Percentiles rank a stretch among this genome's conserved stretches.
Conservation (phyloP, 2,888 invertebrate species). For the Epirrita christyi region DNA sequence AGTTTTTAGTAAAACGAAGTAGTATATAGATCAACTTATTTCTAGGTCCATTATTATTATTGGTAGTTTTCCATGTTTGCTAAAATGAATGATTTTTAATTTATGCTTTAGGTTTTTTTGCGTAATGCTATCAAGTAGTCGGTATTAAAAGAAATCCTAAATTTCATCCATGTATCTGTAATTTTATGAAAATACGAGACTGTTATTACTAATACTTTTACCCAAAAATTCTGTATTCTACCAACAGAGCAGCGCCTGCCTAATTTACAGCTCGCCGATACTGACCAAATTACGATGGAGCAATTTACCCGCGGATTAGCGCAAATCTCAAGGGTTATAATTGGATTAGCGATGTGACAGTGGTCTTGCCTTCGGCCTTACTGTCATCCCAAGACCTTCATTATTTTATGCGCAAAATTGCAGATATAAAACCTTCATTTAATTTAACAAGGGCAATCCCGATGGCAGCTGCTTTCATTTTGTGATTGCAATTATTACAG, state of each 20-base stretch:
- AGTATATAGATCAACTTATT: no score
- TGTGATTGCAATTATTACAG: slow-evolving; percentile 34
- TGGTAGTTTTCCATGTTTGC: no score
- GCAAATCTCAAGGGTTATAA: slow-evolving; percentile 54
- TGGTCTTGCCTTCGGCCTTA: slow-evolving; percentile 28
- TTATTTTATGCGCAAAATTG: slow-evolving; percentile 47
- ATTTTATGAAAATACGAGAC: no score
- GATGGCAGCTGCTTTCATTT: slow-evolving; percentile 33
- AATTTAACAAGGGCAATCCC: slow-evolving; percentile 43
- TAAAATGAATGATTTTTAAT: no score
- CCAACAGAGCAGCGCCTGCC: not conserved
- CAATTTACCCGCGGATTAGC: slow-evolving; percentile 40
- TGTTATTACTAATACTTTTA: no score
- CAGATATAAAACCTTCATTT: slow-evolving; percentile 45
- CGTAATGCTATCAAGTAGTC: no score
- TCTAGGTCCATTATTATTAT: no score
- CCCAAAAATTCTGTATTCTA: no score
- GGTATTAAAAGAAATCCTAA: no score
- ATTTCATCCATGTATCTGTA: no score
- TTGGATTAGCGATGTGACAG: slow-evolving; percentile 50
- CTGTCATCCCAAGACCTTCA: slow-evolving; percentile 43
- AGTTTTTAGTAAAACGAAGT: no score
- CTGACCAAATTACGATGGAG: slow-evolving; percentile 36
- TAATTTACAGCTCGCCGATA: slow-evolving; percentile 20
- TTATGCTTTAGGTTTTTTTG: no score